A percentile compares a stretch with the other conserved stretches of the same genome.
Evolutionary conservation across 2,797 vertebrate species (phyloP).

Genomic region (Hypotaenidia okinawae): DNA sequence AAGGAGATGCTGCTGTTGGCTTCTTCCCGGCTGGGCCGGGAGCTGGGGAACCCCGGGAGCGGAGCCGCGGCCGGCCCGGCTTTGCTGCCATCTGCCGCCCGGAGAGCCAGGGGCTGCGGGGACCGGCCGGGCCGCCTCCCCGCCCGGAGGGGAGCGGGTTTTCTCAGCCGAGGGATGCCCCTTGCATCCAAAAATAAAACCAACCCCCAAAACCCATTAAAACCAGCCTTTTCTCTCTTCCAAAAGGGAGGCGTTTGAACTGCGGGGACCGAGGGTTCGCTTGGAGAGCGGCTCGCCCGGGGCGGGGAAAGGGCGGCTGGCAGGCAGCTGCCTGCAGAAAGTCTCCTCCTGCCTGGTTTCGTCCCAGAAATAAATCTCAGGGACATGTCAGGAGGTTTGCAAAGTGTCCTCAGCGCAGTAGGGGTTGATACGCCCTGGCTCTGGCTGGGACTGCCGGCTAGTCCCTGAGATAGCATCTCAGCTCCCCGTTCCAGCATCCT

Average conservation of each 20-base stretch:
- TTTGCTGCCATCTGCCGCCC: slow-evolving; percentile 67
- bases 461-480: slow-evolving; percentile 33
- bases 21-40: not conserved
- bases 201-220: not conserved
- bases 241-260: not conserved
- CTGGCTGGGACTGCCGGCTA: not conserved
- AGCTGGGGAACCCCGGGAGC: not conserved
- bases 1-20: not conserved
- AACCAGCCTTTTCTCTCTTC: not conserved
- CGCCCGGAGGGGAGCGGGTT: not conserved
- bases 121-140: too few relatives aligned
- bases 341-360: not conserved
- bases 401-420: not conserved
- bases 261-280: not conserved
- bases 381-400: not conserved
- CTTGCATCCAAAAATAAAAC: not conserved
- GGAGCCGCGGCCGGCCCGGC: not conserved
- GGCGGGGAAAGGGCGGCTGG: not conserved
- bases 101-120: not conserved
- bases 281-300: not conserved
- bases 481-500: not conserved
- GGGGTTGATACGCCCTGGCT: slow-evolving; percentile 48
- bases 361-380: not conserved
- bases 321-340: not conserved
- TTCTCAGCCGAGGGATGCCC: not conserved